phyloP scores from a whole-genome alignment of 2,888 invertebrate genomes.

The Synergus itoensis region DNA sequence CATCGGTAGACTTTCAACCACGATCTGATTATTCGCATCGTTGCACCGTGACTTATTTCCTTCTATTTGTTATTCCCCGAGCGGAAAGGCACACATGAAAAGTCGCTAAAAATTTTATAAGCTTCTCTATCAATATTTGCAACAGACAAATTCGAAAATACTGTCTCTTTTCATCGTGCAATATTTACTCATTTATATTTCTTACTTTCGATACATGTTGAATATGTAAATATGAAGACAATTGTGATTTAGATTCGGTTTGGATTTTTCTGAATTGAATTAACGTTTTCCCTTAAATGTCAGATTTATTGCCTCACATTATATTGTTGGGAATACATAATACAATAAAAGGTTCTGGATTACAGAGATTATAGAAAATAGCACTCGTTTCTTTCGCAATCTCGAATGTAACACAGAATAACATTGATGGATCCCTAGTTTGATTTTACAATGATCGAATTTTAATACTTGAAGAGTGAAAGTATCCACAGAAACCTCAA shows the following conservation, averaged over 20 bases:
- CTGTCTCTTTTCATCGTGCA: background rate
- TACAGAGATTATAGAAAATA: background rate
- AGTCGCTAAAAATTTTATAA: background rate
- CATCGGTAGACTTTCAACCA: background rate
- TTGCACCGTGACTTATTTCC: constrained; percentile 33
- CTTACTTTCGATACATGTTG: background rate
- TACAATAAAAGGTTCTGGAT: constrained; percentile 10
- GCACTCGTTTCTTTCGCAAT: constrained; percentile 6
- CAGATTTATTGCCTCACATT: background rate
- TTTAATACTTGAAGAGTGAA: constrained; percentile 34
- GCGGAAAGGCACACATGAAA: background rate
- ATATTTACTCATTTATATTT: constrained; percentile 5
- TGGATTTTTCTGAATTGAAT: background rate
- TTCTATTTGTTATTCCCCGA: constrained; percentile 24
- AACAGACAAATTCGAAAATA: background rate
- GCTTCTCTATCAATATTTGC: background rate
- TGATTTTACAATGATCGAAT: constrained; percentile 29
- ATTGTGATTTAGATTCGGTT: background rate
- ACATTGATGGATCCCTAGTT: constrained; percentile 3
- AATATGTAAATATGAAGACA: no score
- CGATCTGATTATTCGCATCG: constrained; percentile 34
- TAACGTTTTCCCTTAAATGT: background rate
- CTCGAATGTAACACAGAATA: constrained; percentile 5
- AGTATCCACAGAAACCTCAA: constrained; percentile 2
- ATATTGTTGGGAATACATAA: background rate